These are phyloP conservation scores for Caenorhabditis latens DNA, from an alignment of 1,140 invertebrate genomes.

Conservation along the genomic window DNA sequence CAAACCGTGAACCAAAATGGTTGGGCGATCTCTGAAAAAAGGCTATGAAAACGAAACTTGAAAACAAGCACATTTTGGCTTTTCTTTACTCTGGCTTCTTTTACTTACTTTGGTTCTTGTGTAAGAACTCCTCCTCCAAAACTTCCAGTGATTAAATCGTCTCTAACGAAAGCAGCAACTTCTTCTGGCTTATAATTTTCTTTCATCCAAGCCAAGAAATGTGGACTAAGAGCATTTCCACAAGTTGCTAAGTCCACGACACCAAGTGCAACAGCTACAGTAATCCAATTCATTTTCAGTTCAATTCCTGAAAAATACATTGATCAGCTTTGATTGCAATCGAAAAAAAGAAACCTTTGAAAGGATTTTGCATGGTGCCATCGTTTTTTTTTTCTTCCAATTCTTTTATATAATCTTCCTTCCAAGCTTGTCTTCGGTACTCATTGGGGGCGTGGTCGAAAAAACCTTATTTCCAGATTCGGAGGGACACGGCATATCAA, in stretches of 20 bases:
- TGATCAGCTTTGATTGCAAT: not conserved
- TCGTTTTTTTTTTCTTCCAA: not conserved
- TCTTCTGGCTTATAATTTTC: constrained; percentile 28
- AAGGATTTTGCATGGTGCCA: not conserved
- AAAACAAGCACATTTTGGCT: not conserved
- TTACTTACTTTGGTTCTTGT: constrained; percentile 1
- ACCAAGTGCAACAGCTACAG: not conserved
- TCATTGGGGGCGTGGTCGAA: not conserved
- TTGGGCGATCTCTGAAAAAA: constrained; percentile 53
- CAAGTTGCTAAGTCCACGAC: not conserved
- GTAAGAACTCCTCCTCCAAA: constrained; percentile 28
- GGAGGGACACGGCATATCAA: not conserved
- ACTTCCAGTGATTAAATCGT: constrained; percentile 30
- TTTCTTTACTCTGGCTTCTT: too few species aligned
- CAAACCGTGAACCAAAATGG: constrained; percentile 57
- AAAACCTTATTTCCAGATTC: constrained; percentile 28
- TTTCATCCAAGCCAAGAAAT: constrained; percentile 14
- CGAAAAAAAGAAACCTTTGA: not conserved
- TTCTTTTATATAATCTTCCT: not conserved
- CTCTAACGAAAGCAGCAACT: not conserved
- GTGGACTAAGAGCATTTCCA: not conserved
- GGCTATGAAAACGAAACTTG: not conserved
- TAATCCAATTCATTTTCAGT: constrained; percentile 27
- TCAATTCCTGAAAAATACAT: not conserved
- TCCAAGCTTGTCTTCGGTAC: not conserved